These are phyloP conservation scores for Stenurella melanura DNA, from an alignment of 2,888 invertebrate species.

Conservation along the genomic window DNA sequence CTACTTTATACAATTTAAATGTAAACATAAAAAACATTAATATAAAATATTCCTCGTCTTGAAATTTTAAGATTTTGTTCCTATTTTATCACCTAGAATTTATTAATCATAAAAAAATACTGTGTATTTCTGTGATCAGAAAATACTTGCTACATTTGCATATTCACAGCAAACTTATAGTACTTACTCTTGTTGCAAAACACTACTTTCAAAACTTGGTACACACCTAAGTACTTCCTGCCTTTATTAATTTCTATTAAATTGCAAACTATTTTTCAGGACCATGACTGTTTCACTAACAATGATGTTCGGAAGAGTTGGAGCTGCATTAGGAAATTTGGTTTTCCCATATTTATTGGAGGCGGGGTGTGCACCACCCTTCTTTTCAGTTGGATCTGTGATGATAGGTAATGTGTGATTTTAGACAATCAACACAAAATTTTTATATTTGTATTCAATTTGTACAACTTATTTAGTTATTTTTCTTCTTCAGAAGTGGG, in stretches of 20 bases:
- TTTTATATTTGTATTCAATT: too few species aligned
- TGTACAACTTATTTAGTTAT: too few species aligned
- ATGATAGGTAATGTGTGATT: slow-evolving; percentile 75
- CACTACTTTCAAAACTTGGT: too few species aligned
- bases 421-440: background rate
- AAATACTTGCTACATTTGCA: too few species aligned
- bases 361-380: slow-evolving; percentile 83
- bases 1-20: too few species aligned
- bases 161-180: too few species aligned
- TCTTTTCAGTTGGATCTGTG: slow-evolving; percentile 80
- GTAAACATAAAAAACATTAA: too few species aligned
- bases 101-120: too few species aligned
- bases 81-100: background rate
- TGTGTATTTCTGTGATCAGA: too few species aligned
- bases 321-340: slow-evolving; percentile 83
- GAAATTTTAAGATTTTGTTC: background rate
- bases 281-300: slow-evolving; percentile 83
- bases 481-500: too few species aligned
- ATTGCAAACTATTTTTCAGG: slow-evolving; percentile 70
- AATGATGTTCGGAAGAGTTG: slow-evolving; percentile 83
- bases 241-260: background rate
- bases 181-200: too few species aligned
- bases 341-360: slow-evolving; percentile 81
- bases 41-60: too few species aligned
- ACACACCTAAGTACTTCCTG: background rate